These are phyloP conservation scores for Diogma glabrata DNA, from an alignment of 2,888 invertebrate genomes.

Conservation along the genomic window DNA sequence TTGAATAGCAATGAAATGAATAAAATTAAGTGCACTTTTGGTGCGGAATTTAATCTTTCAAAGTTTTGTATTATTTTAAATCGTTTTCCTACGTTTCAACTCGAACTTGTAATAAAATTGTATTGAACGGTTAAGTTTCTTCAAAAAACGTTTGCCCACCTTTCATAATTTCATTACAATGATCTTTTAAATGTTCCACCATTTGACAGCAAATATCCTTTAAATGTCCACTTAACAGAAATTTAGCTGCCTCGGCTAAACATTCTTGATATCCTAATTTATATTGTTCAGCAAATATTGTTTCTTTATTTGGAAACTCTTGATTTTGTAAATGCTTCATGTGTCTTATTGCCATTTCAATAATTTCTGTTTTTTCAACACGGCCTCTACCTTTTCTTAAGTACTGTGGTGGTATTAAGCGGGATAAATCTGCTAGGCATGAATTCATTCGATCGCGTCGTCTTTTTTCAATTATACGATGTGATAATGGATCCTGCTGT, in stretches of 20 bases:
- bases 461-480: conserved; percentile 92
- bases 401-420: conserved; percentile 86
- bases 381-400: conserved; percentile 90
- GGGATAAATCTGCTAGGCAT: conserved; percentile 84
- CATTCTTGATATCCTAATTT: conserved; percentile 85
- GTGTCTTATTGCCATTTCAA: conserved; percentile 94
- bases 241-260: conserved; percentile 77
- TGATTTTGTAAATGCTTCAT: conserved; percentile 78
- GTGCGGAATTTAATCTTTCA: too few species aligned
- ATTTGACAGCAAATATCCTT: conserved; percentile 74
- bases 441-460: conserved; percentile 95
- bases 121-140: too few species aligned
- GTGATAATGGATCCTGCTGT: conserved; percentile 93
- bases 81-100: too few species aligned
- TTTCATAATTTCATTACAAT: conserved; percentile 54
- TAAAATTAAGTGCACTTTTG: too few species aligned
- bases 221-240: conserved; percentile 74
- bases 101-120: too few species aligned
- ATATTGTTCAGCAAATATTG: conserved; percentile 37
- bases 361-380: conserved; percentile 95
- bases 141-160: conserved; percentile 32
- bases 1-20: too few species aligned
- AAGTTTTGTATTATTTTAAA: too few species aligned
- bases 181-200: conserved; percentile 70
- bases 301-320: conserved; percentile 36